phyloP scores from a whole-genome alignment of 2,797 vertebrate species.

The Poecile montanus region DNA sequence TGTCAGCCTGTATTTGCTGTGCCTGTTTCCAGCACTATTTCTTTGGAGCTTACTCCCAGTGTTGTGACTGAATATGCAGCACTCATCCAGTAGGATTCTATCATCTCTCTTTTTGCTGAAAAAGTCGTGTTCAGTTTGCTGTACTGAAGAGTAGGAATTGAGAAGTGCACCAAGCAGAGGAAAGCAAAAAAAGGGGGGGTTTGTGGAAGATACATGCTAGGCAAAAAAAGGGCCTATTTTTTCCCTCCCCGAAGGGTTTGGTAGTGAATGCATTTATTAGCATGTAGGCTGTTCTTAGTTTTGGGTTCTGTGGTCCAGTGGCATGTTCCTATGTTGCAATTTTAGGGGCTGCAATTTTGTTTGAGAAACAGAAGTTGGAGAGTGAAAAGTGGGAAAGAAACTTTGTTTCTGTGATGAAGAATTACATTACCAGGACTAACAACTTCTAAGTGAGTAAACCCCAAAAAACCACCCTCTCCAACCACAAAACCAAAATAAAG shows the following conservation, averaged over 20 bases:
- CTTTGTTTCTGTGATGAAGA: background rate
- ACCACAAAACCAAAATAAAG: background rate
- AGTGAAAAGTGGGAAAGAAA: background rate
- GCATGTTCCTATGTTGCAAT: background rate
- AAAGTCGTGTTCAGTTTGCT: background rate
- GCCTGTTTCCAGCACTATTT: background rate
- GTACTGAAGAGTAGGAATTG: background rate
- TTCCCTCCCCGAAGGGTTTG: background rate
- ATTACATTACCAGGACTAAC: background rate
- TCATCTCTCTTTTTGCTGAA: background rate
- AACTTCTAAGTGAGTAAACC: background rate
- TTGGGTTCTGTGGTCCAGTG: background rate
- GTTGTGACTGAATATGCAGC: background rate
- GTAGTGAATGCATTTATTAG: background rate
- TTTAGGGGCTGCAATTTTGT: background rate
- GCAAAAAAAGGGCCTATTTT: background rate
- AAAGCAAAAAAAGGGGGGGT: background rate
- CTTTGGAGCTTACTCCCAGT: background rate
- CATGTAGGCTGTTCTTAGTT: background rate
- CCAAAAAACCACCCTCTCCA: accelerated
- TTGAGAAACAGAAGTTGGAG: background rate
- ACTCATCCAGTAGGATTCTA: background rate
- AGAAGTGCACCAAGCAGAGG: background rate
- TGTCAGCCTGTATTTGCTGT: background rate
- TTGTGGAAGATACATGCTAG: background rate